phyloP scores from a whole-genome alignment of 2,888 invertebrate genomes.

The Magallana nippona region DNA sequence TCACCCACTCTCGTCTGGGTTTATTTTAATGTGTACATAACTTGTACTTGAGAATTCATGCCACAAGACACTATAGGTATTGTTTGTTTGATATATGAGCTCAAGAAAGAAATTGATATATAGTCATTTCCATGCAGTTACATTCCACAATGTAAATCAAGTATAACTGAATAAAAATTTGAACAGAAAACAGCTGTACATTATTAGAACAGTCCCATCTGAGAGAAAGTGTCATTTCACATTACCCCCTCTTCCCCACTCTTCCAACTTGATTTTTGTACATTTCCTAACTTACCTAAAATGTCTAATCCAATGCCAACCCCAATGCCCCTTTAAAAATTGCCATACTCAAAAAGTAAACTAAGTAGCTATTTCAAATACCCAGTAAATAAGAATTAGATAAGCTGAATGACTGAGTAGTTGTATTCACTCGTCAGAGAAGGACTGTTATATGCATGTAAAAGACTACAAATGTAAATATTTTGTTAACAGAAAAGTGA shows the following conservation, averaged over 20 bases:
- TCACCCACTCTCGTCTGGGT: too few species aligned
- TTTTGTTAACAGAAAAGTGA: background rate
- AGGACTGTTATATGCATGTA: background rate
- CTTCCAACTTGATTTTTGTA: too few species aligned
- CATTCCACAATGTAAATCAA: background rate
- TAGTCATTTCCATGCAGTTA: too few species aligned
- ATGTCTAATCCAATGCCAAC: too few species aligned
- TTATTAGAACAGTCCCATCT: constrained; percentile 30
- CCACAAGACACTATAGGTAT: background rate
- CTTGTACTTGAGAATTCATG: background rate
- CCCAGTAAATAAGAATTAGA: background rate
- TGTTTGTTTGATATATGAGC: too few species aligned
- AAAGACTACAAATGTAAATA: background rate
- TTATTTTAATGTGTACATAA: too few species aligned
- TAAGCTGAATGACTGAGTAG: background rate
- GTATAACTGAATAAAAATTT: background rate
- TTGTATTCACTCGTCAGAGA: background rate
- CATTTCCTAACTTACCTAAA: too few species aligned
- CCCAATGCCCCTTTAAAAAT: too few species aligned
- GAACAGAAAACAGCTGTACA: background rate
- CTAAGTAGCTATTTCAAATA: too few species aligned
- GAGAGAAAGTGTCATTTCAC: background rate
- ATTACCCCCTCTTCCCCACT: too few species aligned
- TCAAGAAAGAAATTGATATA: too few species aligned
- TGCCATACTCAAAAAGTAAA: too few species aligned